phyloP scores from a whole-genome alignment of 2,888 invertebrate genomes.

The Tolmerus cingulatus region DNA sequence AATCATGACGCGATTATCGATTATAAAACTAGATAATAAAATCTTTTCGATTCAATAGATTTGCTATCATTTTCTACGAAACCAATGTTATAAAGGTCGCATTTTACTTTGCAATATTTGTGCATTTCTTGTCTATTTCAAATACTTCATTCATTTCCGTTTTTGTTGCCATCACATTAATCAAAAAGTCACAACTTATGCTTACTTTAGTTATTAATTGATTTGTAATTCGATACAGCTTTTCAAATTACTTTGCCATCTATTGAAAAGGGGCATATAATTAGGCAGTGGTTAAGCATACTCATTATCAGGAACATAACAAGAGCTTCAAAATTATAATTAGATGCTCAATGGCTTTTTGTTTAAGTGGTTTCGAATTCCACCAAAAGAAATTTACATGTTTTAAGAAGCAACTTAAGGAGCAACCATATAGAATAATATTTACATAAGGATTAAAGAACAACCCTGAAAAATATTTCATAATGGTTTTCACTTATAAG shows the following conservation, averaged over 20 bases:
- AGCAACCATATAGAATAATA: neutral
- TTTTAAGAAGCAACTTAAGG: no score
- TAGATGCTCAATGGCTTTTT: neutral
- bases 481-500: neutral
- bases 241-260: neutral
- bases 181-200: neutral
- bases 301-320: neutral
- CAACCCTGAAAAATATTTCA: neutral
- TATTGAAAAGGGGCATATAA: neutral
- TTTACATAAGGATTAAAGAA: neutral
- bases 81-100: neutral
- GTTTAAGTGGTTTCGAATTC: neutral
- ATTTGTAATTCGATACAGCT: neutral
- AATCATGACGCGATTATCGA: neutral
- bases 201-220: neutral
- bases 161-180: neutral
- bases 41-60: neutral
- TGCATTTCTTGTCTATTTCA: neutral
- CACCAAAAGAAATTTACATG: neutral
- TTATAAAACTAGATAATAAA: neutral
- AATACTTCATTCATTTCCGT: neutral
- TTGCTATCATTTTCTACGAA: neutral
- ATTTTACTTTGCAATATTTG: neutral
- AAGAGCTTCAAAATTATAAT: neutral
- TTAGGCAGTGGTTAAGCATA: neutral